Percentiles rank a stretch among this genome's conserved stretches.
These are phyloP conservation scores for Oppia nitens DNA, from an alignment of 1,140 invertebrate genomes.

Conservation along the genomic window DNA sequence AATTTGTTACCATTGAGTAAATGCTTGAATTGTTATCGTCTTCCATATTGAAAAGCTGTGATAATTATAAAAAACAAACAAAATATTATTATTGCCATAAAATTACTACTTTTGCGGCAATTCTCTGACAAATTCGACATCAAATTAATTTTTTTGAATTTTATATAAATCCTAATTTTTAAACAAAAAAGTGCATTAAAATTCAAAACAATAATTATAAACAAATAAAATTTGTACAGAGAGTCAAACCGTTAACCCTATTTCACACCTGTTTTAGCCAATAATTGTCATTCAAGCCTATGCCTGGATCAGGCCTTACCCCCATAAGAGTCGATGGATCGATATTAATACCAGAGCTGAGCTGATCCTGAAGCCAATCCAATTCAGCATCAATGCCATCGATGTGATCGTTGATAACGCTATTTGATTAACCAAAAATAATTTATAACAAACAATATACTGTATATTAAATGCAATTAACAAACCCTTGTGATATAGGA, in stretches of 20 bases:
- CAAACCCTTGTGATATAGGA: not conserved
- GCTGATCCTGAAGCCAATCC: constrained; percentile 19
- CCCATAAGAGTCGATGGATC: constrained; percentile 2
- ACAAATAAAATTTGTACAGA: not conserved
- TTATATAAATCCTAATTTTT: too few species aligned
- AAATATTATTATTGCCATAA: too few species aligned
- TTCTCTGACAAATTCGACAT: too few species aligned
- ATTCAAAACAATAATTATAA: too few species aligned
- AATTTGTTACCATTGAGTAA: too few species aligned
- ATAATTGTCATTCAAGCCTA: not conserved
- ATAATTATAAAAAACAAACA: too few species aligned
- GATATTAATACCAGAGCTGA: constrained; percentile 4
- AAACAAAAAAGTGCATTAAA: too few species aligned
- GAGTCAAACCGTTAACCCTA: not conserved
- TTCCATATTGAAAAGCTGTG: too few species aligned
- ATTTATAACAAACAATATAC: constrained; percentile 1
- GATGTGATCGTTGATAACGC: constrained; percentile 14
- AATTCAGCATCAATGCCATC: constrained; percentile 19
- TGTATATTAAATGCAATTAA: not conserved
- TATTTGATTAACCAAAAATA: not conserved
- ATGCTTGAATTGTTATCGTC: too few species aligned
- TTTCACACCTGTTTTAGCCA: not conserved
- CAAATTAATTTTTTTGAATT: too few species aligned
- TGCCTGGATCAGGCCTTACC: not conserved
- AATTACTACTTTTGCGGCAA: too few species aligned